These are phyloP conservation scores for Terebella lapidaria DNA, from an alignment of 2,888 invertebrate genomes.

Conservation along the genomic window DNA sequence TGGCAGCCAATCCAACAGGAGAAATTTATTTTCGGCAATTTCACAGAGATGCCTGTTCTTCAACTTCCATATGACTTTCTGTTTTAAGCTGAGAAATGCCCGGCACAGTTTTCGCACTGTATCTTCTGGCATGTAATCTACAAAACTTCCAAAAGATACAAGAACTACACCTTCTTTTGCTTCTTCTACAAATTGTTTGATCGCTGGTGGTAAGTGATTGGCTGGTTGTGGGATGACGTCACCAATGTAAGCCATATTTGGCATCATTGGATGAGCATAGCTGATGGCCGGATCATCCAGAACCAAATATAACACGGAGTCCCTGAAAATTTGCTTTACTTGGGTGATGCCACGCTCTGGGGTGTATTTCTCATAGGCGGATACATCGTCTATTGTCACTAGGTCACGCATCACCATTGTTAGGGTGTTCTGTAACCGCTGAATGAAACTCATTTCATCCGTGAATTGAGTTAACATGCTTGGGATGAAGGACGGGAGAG, in stretches of 20 bases:
- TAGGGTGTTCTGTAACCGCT: not conserved
- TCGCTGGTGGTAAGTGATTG: slow-evolving; percentile 1
- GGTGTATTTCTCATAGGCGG: not conserved
- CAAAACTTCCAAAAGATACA: slow-evolving; percentile 6
- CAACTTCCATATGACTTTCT: slow-evolving; percentile 1
- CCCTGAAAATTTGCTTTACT: not conserved
- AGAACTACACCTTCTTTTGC: slow-evolving; percentile 5
- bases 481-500: not conserved
- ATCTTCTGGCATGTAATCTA: slow-evolving; percentile 4
- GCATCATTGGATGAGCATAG: not conserved
- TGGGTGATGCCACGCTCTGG: not conserved
- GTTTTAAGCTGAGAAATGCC: not conserved
- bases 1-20: not conserved
- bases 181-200: slow-evolving; percentile 5
- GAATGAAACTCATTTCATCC: not conserved
- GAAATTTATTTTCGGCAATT: not conserved
- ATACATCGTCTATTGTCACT: not conserved
- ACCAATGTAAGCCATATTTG: not conserved
- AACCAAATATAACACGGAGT: not conserved
- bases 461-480: too few species aligned
- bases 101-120: not conserved
- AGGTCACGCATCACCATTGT: not conserved
- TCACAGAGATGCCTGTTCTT: not conserved
- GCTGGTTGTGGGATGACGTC: not conserved
- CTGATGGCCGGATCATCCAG: not conserved